Percentiles rank a stretch among this genome's conserved stretches.
These are phyloP conservation scores for Hypotaenidia philippensis DNA, from an alignment of 2,797 vertebrate species.

Conservation along the genomic window DNA sequence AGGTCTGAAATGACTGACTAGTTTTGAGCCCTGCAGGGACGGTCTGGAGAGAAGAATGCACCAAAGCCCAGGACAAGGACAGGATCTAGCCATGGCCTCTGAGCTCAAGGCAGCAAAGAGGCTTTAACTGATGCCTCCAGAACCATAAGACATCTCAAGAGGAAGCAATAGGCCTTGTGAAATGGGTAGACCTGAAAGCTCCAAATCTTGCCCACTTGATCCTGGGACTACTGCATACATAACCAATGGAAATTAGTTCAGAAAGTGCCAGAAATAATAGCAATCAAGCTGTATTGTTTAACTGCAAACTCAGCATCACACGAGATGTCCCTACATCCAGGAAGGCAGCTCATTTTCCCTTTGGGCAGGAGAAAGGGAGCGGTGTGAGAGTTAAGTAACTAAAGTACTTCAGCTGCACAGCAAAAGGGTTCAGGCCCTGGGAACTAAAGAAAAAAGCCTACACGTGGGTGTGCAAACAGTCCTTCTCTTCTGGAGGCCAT, in stretches of 20 bases:
- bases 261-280: background rate
- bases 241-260: background rate
- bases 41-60: background rate
- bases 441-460: accelerated
- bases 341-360: background rate
- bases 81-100: background rate
- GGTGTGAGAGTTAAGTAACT: background rate
- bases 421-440: background rate
- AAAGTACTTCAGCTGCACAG: background rate
- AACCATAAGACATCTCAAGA: accelerated
- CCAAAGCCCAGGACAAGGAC: background rate
- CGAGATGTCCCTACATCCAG: too few relatives aligned
- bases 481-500: background rate
- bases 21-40: background rate
- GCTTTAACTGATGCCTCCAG: background rate
- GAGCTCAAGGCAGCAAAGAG: background rate
- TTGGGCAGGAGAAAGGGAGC: background rate
- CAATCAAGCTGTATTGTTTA: background rate
- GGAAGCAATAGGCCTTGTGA: background rate
- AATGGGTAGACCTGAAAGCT: background rate
- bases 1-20: background rate
- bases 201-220: background rate
- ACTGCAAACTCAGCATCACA: background rate
- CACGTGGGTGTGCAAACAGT: background rate
- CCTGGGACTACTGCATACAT: background rate